Conservation (phyloP, 1,140 invertebrate species). For the Polypedilum pembai region DNA sequence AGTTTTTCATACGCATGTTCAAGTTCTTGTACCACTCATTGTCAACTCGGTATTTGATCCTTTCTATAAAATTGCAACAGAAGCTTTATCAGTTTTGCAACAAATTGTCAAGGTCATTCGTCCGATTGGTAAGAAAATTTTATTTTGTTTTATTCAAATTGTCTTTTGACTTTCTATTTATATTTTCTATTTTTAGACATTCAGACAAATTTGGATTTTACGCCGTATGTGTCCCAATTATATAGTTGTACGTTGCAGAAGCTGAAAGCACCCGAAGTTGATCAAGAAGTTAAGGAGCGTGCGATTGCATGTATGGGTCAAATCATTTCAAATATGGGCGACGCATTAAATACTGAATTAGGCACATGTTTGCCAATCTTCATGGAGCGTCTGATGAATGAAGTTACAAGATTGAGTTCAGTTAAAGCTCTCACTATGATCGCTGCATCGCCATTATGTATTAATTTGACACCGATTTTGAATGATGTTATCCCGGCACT, state of each 20-base stretch:
- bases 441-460: conserved; percentile 78
- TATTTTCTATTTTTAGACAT: conserved; percentile 31
- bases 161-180: too few species aligned
- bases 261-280: conserved; percentile 90
- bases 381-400: conserved; percentile 87
- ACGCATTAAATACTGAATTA: conserved; percentile 65
- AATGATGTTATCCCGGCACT: conserved; percentile 83
- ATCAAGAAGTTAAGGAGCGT: conserved; percentile 97
- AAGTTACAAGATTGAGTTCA: conserved; percentile 92
- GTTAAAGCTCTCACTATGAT: conserved; percentile 94
- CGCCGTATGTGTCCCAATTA: conserved; percentile 68
- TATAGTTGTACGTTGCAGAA: conserved; percentile 79
- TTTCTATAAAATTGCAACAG: conserved; percentile 98
- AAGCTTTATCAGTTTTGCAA: conserved; percentile 86
- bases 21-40: conserved; percentile 77
- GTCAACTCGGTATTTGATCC: conserved; percentile 83
- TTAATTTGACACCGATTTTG: conserved; percentile 79
- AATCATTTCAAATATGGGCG: conserved; percentile 85
- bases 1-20: conserved; percentile 71
- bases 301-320: conserved; percentile 97
- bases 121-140: conserved; percentile 59
- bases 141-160: not conserved
- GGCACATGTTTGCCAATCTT: conserved; percentile 85
- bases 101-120: conserved; percentile 91
- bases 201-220: conserved; percentile 61